Base-by-base conservation (phyloP, 2,797 vertebrate species). In the Sus cebifrons region DNA sequence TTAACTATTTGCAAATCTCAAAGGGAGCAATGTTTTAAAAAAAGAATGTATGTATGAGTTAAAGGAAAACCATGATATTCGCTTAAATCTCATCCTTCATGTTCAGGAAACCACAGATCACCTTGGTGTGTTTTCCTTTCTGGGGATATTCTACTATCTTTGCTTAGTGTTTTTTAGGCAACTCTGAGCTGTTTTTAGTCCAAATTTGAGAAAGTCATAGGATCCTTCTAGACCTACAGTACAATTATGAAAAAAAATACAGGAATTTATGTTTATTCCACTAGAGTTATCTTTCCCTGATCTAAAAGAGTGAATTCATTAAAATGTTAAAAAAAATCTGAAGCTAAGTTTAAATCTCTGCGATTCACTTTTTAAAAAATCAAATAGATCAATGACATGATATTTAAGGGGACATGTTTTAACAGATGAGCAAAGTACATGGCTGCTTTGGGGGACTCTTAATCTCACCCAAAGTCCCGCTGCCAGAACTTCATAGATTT, bases 1-100 rank as follows among this genome's bases (percentile, higher is more conserved):
- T 98, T 95, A 96, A 98, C 96, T 98, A 94, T 98, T 98, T 98
- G 96, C 97, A 96, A 97, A 96, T 98, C 94, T 95, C 93, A 87
- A 93, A 97, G 49, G 49, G 67, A 89, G 62, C 54, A 71, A 92
- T 60, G 95, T 93, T 97, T 96, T 49, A 17, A 16, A 95, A 74
- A 98, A 97, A 89, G 64, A 91, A 95, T 96, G 90, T 89, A 64
- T 79, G 67, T 36, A 58, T 60, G 64, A 77, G 89, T 89, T 78
- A 83, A 95, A 89, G 29, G 91, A n/a, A 21, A 87, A 9, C 16
- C 29, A 23, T 6, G 27, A 20, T 60, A 68, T 49, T 67, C 81
- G 68, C 58, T 91, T 58, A 83, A 79, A 86, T 82, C 74, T 87
- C 64, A 18, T 4, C 20, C 27, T 92, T 88, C 65, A 6, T 10